Base-by-base conservation (phyloP, 2,797 vertebrate species). In the Pogoniulus pusillus region DNA sequence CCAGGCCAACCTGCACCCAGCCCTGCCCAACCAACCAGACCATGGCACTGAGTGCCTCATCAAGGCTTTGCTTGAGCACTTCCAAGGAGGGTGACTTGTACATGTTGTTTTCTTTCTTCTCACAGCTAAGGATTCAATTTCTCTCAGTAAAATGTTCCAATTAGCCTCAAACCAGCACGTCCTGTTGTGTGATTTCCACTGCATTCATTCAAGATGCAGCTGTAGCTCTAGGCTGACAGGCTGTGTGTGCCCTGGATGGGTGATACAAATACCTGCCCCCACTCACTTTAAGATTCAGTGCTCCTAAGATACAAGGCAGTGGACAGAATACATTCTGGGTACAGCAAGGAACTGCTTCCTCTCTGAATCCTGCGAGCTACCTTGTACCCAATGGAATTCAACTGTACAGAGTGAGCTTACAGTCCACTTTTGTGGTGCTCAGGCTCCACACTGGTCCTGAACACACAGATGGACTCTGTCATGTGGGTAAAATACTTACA, bases 401-500 rank as follows among this genome's bases (percentile, higher is more conserved):
- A 6, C 53, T 70, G 26, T 60, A 58, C 1, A 65, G n/a, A 72
- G 19, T 10, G 54, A 45, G 10, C 47, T 81, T 49, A 75, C 53
- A 90, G 34, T 60, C 10, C 26, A 63, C 8, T 75, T 81, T 2
- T 53, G 51, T 63, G 35, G 55, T 81, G 34, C 32, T 85, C 27
- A 63, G 51, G 58, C 35, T 70, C 74, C 59, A 83, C 43, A 43
- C 3, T 23, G 30, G 72, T 30, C 63, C 45, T 72, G 55, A 51
- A 72, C 81, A 89, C 2, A 4, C 22, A 19, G 71, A 14, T 0
- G 6, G 35, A 49, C 71, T 87, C 54, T 78, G 75, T 27, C 57
- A 64, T 27, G 9, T 16, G 4, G 11, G 14, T 85, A 64, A 70
- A 76, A 68, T 58, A 97, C 98, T 98, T 95, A 99, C 98, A 94